Conservation (phyloP, 2,113 vertebrate species). For the Ascaphus truei region DNA sequence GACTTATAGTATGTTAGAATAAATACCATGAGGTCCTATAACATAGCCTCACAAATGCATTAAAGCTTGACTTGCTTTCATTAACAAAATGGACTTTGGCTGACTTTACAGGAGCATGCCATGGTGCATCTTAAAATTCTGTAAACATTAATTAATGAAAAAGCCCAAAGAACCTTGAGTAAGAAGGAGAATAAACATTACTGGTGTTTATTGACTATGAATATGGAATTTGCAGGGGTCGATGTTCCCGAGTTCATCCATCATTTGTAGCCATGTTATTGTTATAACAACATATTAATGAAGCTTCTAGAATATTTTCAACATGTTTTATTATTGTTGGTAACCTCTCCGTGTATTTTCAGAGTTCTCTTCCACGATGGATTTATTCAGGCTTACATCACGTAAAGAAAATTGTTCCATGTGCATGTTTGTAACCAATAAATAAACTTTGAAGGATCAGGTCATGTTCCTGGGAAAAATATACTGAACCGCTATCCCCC, state of each 20-base stretch:
- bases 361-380: background rate
- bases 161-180: background rate
- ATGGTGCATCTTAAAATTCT: background rate
- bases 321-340: constrained; percentile 13
- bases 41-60: constrained; percentile 12
- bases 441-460: background rate
- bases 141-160: constrained; percentile 10
- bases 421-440: background rate
- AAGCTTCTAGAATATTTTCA: background rate
- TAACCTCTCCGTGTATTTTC: constrained; percentile 2
- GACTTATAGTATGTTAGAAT: constrained; percentile 3
- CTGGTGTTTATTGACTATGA: background rate
- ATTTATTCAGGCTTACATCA: background rate
- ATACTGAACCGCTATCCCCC: background rate
- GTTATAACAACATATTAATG: constrained; percentile 19
- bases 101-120: background rate
- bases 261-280: constrained; percentile 8
- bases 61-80: background rate
- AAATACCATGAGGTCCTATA: constrained; percentile 22
- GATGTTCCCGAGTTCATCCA: constrained; percentile 1
- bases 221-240: background rate
- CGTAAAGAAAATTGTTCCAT: constrained; percentile 1
- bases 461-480: background rate
- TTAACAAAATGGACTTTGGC: constrained; percentile 21
- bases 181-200: constrained; percentile 19